Evolutionary conservation across 2,113 vertebrate species (phyloP), one percentile per base, ranked within the genome.

Genomic region (Anser brachyrhynchus): DNA sequence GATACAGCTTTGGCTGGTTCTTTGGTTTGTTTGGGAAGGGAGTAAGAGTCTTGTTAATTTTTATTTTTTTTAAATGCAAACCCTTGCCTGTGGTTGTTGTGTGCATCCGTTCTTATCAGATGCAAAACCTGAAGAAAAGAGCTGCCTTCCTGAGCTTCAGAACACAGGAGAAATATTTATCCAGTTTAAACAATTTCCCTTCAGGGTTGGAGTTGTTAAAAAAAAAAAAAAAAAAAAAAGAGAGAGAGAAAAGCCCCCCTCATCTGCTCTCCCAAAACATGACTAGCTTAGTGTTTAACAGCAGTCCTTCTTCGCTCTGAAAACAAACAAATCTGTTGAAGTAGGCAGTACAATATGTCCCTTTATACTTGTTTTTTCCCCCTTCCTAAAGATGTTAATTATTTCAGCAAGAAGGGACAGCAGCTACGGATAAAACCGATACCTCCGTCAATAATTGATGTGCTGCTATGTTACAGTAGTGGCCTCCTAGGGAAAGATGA

Each of bases 251-350:
- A 49, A 7, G 26, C 31, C 33, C 62, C 35, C 25, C 15, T 64
- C 39, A 51, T 97, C 84, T 93, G 61, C 58, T 94, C 94, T 92
- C 71, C 41, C 65, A 93, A 84, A 95, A 82, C 29, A 80, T 83
- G 37, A 79, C 52, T 93, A 65, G 80, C 92, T 91, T 95, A 87
- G 61, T 89, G 79, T 75, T 94, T 92, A 84, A 46, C 78, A 94
- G 89, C 61, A 77, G 22, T 93, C 87, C 72, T 92, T 90, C 76
- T 92, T 90, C 71, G 37, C 75, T 88, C 85, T 71, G 87, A 86
- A 96, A 96, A 94, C 71, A 94, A 95, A 90, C 67, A 91, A 84
- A 80, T 93, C 86, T 96, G 59, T 87, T 89, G 49, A 66, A 87
- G 58, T 94, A 94, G 88, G 67, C 89, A 79, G 35, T 89, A 91